phyloP scores from a whole-genome alignment of 2,797 vertebrate species.

The Nyctibius grandis region DNA sequence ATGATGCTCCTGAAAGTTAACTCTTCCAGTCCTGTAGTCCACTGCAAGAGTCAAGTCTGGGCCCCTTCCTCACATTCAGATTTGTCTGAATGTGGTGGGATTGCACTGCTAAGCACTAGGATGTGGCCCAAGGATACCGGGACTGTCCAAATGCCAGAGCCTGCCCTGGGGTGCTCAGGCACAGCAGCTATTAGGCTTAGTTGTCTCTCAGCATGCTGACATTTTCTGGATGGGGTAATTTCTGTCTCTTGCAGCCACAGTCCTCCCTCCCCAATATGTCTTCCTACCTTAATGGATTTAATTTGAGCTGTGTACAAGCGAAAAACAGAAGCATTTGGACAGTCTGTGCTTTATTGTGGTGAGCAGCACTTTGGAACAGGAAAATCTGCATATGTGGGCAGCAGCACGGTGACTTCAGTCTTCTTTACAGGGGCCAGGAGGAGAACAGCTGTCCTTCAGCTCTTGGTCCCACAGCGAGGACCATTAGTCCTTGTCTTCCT shows the following conservation, averaged over 20 bases:
- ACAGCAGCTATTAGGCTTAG: background rate
- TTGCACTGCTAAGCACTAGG: background rate
- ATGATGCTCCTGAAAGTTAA: background rate
- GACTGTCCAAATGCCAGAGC: accelerated
- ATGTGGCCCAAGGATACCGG: background rate
- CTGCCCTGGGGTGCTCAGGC: background rate
- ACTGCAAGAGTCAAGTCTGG: background rate
- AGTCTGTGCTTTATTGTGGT: background rate
- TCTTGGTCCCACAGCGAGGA: background rate
- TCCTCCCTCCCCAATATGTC: background rate
- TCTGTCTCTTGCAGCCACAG: background rate
- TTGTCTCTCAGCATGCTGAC: background rate
- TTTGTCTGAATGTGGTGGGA: background rate
- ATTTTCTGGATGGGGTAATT: background rate
- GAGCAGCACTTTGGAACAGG: background rate
- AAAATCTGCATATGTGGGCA: background rate
- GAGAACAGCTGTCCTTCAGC: background rate
- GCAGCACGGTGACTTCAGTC: too few relatives aligned
- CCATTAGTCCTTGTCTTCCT: background rate
- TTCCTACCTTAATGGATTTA: background rate
- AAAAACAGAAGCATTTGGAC: background rate
- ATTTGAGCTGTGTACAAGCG: background rate
- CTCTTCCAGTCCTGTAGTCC: background rate
- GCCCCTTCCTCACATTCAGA: background rate
- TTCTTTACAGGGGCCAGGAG: background rate